phyloP scores from a whole-genome alignment of 2,113 vertebrate species.

The Anhinga anhinga region DNA sequence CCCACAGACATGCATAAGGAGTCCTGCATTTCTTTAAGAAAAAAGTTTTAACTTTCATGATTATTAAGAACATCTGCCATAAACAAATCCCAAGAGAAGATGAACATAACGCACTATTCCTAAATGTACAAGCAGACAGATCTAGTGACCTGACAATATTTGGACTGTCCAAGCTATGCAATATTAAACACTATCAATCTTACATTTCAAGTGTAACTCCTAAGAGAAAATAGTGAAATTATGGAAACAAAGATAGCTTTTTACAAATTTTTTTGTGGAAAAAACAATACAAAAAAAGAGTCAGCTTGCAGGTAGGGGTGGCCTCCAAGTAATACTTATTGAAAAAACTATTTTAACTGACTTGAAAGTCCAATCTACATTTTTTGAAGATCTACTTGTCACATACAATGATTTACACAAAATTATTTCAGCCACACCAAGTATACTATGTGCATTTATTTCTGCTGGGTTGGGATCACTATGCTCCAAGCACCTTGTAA shows the following conservation, averaged over 20 bases:
- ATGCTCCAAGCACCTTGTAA: background rate
- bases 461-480: background rate
- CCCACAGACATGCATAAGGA: background rate
- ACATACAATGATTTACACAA: background rate
- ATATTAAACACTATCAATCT: background rate
- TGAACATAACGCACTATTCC: background rate
- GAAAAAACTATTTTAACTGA: background rate
- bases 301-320: background rate
- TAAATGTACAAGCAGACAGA: background rate
- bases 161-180: background rate
- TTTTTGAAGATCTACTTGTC: background rate
- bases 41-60: background rate
- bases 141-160: background rate
- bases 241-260: background rate
- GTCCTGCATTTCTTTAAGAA: background rate
- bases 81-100: background rate
- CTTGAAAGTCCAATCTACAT: background rate
- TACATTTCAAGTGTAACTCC: background rate
- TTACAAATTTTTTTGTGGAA: background rate
- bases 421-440: background rate
- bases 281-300: background rate
- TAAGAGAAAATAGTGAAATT: background rate
- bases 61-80: background rate
- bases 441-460: background rate
- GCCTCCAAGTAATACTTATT: background rate